A percentile compares a stretch with the other conserved stretches of the same genome.
phyloP scores from a whole-genome alignment of 23 tunicate species.

The Styela plicata region DNA sequence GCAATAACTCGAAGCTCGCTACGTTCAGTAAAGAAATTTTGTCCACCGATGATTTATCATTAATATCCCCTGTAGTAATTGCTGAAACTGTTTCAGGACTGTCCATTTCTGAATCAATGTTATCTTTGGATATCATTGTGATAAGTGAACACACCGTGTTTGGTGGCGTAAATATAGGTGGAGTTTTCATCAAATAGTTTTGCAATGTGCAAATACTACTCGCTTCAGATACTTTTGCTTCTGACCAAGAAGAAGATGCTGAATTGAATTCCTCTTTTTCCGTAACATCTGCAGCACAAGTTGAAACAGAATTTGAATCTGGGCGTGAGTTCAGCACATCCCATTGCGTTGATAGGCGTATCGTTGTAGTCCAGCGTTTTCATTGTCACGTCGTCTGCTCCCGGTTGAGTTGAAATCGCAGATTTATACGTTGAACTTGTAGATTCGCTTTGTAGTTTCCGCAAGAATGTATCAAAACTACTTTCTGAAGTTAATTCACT shows the following conservation, averaged over 20 bases:
- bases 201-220: neutral
- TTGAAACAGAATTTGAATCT: neutral
- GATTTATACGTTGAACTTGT: no score
- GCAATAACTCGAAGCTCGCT: no score
- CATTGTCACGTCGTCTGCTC: no score
- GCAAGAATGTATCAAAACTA: neutral
- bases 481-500: neutral
- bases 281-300: neutral
- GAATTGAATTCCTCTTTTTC: neutral
- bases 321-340: neutral
- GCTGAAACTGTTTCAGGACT: neutral
- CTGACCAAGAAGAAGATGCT: neutral
- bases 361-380: no score
- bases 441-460: neutral
- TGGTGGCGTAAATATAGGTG: neutral
- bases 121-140: neutral
- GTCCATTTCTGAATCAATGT: neutral
- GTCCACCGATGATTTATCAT: neutral
- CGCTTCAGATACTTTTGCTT: neutral
- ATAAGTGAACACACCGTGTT: neutral
- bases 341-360: no score
- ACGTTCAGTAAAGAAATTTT: no score
- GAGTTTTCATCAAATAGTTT: neutral
- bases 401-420: no score
- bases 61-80: neutral